Evolutionary conservation across 2,888 invertebrate species (phyloP).

Genomic region (Netelia melanura): DNA sequence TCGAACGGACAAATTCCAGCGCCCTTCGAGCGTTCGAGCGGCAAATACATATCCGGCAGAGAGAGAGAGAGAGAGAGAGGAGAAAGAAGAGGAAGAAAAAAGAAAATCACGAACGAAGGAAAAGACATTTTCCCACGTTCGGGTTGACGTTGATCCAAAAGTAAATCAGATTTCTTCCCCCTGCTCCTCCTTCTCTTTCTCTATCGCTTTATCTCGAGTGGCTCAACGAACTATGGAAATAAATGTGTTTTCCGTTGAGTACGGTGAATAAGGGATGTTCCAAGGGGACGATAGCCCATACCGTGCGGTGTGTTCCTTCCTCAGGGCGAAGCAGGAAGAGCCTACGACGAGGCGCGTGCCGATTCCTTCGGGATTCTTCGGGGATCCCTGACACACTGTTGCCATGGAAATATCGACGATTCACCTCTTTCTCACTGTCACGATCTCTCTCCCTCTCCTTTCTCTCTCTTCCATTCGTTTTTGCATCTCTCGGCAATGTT

Average conservation of each 20-base stretch:
- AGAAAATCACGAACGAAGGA: slow-evolving; percentile 1
- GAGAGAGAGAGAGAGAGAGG: neutral
- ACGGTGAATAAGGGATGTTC: slow-evolving; percentile 49
- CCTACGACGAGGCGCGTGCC: slow-evolving; percentile 2
- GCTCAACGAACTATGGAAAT: slow-evolving; percentile 63
- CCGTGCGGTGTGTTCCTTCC: neutral
- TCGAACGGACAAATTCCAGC: slow-evolving; percentile 29
- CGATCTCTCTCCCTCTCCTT: neutral
- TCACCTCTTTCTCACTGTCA: neutral
- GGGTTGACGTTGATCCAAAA: slow-evolving; percentile 3
- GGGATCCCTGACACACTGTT: slow-evolving; percentile 44
- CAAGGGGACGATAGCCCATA: slow-evolving; percentile 21
- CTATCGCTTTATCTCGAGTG: slow-evolving; percentile 47
- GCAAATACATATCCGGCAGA: slow-evolving; percentile 11
- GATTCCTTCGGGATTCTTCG: slow-evolving; percentile 56
- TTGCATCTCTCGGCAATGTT: neutral
- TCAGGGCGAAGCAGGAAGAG: neutral
- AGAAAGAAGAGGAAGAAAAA: neutral
- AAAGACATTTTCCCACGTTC: slow-evolving; percentile 11
- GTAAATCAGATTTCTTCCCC: slow-evolving; percentile 61
- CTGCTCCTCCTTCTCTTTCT: neutral
- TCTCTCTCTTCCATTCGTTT: neutral
- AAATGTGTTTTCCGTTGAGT: slow-evolving; percentile 62
- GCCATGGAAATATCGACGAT: slow-evolving; percentile 56
- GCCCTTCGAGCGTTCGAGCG: slow-evolving; percentile 30